Evolutionary conservation across 2,888 invertebrate genomes (phyloP).

Genomic region (Nineta flava): DNA sequence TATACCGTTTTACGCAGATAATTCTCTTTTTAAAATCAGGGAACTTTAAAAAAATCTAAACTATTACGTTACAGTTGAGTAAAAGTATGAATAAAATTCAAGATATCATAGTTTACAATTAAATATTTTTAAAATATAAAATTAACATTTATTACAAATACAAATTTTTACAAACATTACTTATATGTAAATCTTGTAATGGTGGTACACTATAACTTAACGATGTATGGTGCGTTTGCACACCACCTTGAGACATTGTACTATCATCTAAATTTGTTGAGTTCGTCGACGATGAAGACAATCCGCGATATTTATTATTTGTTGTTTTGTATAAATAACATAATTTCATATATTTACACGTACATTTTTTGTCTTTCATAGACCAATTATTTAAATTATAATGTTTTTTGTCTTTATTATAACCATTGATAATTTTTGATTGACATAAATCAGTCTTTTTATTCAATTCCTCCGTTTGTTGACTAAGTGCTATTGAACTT

Average conservation of each 20-base stretch:
- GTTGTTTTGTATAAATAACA: constrained; percentile 31
- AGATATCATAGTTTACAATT: too few relatives aligned
- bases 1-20: too few relatives aligned
- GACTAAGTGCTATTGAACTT: not conserved
- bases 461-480: not conserved
- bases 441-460: not conserved
- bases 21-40: too few relatives aligned
- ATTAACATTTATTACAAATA: constrained; percentile 24
- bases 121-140: too few relatives aligned
- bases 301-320: constrained; percentile 18
- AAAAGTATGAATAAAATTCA: not conserved
- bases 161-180: constrained; percentile 44
- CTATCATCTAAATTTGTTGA: too few relatives aligned
- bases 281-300: too few relatives aligned
- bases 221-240: too few relatives aligned
- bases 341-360: constrained; percentile 30
- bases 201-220: constrained; percentile 33
- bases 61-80: too few relatives aligned
- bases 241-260: too few relatives aligned
- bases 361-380: constrained; percentile 24
- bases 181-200: constrained; percentile 50
- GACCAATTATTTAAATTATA: not conserved
- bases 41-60: too few relatives aligned
- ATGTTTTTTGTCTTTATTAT: not conserved
- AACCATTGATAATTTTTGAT: not conserved